phyloP scores from a whole-genome alignment of 2,888 invertebrate genomes.

The Germaria angustata region DNA sequence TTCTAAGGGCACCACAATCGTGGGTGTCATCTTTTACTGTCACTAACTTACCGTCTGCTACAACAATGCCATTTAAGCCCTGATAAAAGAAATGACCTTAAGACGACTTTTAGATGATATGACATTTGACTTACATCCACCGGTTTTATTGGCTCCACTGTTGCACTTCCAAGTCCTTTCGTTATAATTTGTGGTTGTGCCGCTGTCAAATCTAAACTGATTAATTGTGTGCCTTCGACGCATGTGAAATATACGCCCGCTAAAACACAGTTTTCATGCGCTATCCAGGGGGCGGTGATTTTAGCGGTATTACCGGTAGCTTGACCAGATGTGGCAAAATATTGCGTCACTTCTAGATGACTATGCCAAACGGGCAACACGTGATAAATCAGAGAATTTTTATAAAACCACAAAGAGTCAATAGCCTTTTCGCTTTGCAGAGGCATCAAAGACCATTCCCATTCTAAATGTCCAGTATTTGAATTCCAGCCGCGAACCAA shows the following conservation, averaged over 20 bases:
- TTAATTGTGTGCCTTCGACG: constrained; percentile 82
- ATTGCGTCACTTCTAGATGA: constrained; percentile 85
- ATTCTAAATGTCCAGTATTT: constrained; percentile 85
- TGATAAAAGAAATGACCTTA: constrained; percentile 51
- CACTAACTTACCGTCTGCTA: constrained; percentile 76
- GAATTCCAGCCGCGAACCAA: constrained; percentile 90
- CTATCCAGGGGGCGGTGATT: constrained; percentile 84
- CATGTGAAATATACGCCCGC: constrained; percentile 85
- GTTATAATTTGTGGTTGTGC: constrained; percentile 81
- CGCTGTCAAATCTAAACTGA: constrained; percentile 84
- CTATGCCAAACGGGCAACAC: constrained; percentile 83
- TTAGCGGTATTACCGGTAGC: constrained; percentile 82
- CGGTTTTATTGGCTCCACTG: constrained; percentile 73
- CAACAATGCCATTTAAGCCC: constrained; percentile 79
- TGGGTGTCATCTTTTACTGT: constrained; percentile 78
- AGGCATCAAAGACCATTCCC: constrained; percentile 86
- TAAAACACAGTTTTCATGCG: constrained; percentile 81
- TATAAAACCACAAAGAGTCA: constrained; percentile 83
- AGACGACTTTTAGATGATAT: background rate
- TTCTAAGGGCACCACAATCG: constrained; percentile 76
- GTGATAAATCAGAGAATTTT: constrained; percentile 83
- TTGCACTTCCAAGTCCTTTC: constrained; percentile 79
- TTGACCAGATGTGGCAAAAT: constrained; percentile 83
- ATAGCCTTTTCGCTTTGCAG: constrained; percentile 78
- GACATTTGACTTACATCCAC: constrained; percentile 70